These are phyloP conservation scores for Dunckerocampus dactyliophorus DNA, from an alignment of 2,113 vertebrate species.

Conservation along the genomic window DNA sequence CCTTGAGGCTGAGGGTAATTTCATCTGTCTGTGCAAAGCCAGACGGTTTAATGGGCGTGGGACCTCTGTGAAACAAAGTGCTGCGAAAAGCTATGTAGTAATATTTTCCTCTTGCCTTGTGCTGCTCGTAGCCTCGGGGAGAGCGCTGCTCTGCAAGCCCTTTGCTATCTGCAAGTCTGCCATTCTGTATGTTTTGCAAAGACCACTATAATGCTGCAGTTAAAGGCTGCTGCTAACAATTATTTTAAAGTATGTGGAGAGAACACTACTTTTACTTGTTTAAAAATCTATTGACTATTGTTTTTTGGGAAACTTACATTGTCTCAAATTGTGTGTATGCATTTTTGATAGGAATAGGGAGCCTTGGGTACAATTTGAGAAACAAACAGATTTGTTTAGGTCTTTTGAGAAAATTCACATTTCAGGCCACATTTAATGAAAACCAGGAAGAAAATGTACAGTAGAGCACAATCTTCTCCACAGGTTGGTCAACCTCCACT, in stretches of 20 bases:
- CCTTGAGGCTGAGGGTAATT: conserved; percentile 56
- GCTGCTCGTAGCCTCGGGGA: conserved; percentile 49
- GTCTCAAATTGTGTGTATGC: too few species aligned
- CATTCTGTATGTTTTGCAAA: not conserved
- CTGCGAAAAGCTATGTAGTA: conserved; percentile 57
- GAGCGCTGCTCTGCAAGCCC: conserved; percentile 14
- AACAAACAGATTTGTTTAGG: too few species aligned
- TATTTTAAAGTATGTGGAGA: not conserved
- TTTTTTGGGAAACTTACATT: too few species aligned
- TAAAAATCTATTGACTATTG: too few species aligned
- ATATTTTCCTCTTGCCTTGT: conserved; percentile 28
- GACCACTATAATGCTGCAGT: not conserved
- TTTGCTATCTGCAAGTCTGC: not conserved
- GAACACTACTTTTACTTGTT: too few species aligned
- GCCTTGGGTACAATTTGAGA: too few species aligned
- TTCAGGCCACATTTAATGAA: too few species aligned
- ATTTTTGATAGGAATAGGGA: too few species aligned
- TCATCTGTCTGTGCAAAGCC: conserved; percentile 64
- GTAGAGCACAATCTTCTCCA: too few species aligned
- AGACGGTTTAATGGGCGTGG: conserved; percentile 62
- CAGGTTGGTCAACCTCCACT: too few species aligned
- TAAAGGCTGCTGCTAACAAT: not conserved
- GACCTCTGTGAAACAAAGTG: conserved; percentile 61
- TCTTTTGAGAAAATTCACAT: too few species aligned
- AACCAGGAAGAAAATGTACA: too few species aligned